These are phyloP conservation scores for Sterrhoptilus dennistouni DNA, from an alignment of 2,113 vertebrate species.

Conservation along the genomic window DNA sequence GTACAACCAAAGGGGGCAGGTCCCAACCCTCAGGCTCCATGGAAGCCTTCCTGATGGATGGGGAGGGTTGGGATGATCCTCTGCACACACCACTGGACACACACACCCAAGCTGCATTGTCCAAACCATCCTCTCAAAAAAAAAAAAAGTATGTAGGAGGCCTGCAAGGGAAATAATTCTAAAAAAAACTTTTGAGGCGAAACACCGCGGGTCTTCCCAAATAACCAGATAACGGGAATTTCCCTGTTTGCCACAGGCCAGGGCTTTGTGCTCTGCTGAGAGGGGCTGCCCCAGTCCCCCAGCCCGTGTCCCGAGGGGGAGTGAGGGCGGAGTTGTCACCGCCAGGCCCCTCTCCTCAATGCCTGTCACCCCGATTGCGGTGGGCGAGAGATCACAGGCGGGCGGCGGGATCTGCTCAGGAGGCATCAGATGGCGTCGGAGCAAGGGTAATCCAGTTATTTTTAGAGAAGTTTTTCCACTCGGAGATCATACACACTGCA, in stretches of 20 bases:
- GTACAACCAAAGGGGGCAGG: neutral
- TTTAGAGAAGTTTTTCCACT: constrained; percentile 83
- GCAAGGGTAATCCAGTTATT: constrained; percentile 87
- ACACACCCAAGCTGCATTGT: neutral
- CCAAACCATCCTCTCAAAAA: neutral
- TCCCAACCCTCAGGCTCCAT: neutral
- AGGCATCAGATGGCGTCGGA: constrained; percentile 76
- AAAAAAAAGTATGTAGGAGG: neutral
- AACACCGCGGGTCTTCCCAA: neutral
- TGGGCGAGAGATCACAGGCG: constrained; percentile 80
- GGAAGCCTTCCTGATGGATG: neutral
- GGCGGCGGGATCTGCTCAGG: constrained; percentile 61
- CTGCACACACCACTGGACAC: neutral
- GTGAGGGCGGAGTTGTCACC: constrained; percentile 72
- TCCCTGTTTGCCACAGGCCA: constrained; percentile 46
- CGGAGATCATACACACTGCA: constrained; percentile 81
- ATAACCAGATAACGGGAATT: neutral
- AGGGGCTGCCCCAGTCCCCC: neutral
- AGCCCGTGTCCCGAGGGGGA: neutral
- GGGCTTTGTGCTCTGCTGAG: neutral
- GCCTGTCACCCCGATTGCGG: constrained; percentile 80
- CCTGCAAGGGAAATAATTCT: neutral
- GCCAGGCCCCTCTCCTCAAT: constrained; percentile 73
- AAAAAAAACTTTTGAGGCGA: neutral
- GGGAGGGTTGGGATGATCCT: neutral